phyloP scores from a whole-genome alignment of 2,797 vertebrate genomes.

The Sebastes hubbsi region DNA sequence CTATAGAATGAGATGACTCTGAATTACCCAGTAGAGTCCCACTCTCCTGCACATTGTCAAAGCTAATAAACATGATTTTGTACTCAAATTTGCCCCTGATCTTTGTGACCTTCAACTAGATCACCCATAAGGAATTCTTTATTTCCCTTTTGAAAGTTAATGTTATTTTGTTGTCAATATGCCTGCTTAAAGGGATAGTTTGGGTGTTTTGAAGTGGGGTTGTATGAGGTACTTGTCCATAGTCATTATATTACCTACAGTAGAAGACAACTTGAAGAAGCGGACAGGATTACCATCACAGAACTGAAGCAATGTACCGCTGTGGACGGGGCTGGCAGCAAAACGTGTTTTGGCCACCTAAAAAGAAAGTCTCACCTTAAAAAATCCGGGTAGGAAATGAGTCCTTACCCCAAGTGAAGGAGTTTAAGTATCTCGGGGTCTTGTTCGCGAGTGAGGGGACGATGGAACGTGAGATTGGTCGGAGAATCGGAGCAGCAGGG shows the following conservation, averaged over 20 bases:
- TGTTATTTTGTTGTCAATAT: constrained; percentile 35
- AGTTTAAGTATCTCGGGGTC: no score
- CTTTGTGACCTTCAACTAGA: constrained; percentile 40
- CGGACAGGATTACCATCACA: background rate
- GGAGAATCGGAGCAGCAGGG: no score
- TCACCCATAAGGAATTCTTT: background rate
- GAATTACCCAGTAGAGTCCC: constrained; percentile 31
- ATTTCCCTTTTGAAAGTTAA: constrained; percentile 22
- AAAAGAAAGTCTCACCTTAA: no score
- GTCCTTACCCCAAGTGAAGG: no score
- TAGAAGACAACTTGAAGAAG: background rate
- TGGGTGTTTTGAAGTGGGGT: background rate
- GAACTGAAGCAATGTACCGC: background rate
- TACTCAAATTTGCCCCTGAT: constrained; percentile 10
- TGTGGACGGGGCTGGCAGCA: no score
- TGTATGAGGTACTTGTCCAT: background rate
- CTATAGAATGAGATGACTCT: constrained; percentile 29
- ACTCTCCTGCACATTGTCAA: constrained; percentile 44
- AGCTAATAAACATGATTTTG: constrained; percentile 41
- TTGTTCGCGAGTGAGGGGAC: no score
- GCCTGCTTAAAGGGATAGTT: background rate
- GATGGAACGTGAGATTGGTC: no score
- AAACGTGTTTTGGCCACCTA: accelerated
- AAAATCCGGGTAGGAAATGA: no score
- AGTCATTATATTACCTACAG: background rate